Base-by-base conservation (phyloP, 2,888 invertebrate species). In the Hydropsyche betteni region DNA sequence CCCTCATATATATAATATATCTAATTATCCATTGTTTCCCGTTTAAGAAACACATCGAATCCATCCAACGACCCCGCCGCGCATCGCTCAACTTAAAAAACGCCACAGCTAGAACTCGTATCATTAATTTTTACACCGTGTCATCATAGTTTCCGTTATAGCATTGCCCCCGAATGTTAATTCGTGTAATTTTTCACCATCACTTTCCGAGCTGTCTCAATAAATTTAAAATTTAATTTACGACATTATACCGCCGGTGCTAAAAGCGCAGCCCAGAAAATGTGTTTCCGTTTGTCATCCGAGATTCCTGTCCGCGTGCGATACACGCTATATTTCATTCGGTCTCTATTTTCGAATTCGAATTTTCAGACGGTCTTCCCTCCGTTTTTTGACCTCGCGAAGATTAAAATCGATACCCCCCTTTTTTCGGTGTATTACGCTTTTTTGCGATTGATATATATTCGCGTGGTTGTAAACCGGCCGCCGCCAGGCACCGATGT, bases 231-330 rank as follows among this genome's bases (percentile, higher is more conserved):
- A 33, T 34, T 64, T 64, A 34, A 64, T 64, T 64, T 64, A 64
- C n/a, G 36, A 36, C 58, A 24, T 16, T 24, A 2, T 58, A 34
- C 12, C 34, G 34, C 24, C 61, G 33, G 61, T 61, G 64, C 12
- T n/a, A 34, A 64, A n/a, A 64, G 64, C 64, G n/a, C 34, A 64
- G n/a, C 64, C 64, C 64, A 64, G 64, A 64, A 61, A 64, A 64
- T 36, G 64, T 36, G 64, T 36, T 64, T 64, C 36, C 36, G 33
- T 64, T 34, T 64, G 64, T 64, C 64, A 64, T 12, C 64, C 34
- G 64, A 36, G n/a, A 64, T 36, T 64, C 16, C 16, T 55, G 55
- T 55, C 64, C 3, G 61, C 16, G 24, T 44, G 33, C 34, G 34
- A 24, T 12, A 64, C 64, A 24, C 3, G 34, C 64, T 7, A 64